Conservation (phyloP, 2,888 invertebrate species). For the Dryobota labecula region DNA sequence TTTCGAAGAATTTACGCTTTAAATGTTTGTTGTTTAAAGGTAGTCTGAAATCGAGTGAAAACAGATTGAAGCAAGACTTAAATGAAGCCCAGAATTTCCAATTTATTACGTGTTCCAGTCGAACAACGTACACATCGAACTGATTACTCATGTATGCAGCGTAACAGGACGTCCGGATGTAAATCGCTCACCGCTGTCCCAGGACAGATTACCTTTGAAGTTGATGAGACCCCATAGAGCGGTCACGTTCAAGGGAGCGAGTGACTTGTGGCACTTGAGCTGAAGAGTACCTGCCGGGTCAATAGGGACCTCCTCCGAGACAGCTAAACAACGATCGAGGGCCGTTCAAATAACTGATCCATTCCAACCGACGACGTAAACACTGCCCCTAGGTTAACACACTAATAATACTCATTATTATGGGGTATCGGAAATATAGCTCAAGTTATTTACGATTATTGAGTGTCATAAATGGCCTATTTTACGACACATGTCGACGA, state of each 20-base stretch:
- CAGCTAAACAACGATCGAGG: slow-evolving; percentile 58
- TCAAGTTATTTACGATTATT: slow-evolving; percentile 76
- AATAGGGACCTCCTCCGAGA: slow-evolving; percentile 54
- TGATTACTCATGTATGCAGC: slow-evolving; percentile 58
- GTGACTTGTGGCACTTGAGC: slow-evolving; percentile 63
- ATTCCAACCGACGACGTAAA: slow-evolving; percentile 31
- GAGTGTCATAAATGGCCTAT: slow-evolving; percentile 71
- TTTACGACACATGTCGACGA: slow-evolving; percentile 71
- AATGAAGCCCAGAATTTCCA: slow-evolving; percentile 33
- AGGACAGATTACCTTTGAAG: slow-evolving; percentile 64
- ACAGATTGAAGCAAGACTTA: slow-evolving; percentile 23
- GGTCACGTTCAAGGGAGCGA: slow-evolving; percentile 66
- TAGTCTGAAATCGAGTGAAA: slow-evolving; percentile 12
- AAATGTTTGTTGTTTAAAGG: slow-evolving; percentile 10
- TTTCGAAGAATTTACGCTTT: not conserved
- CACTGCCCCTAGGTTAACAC: slow-evolving; percentile 39
- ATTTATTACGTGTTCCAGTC: slow-evolving; percentile 54
- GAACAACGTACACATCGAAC: slow-evolving; percentile 48
- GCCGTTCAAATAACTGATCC: slow-evolving; percentile 62
- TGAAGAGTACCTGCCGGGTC: slow-evolving; percentile 57
- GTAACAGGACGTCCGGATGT: slow-evolving; percentile 48
- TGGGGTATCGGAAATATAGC: slow-evolving; percentile 66
- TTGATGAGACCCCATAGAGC: slow-evolving; percentile 64
- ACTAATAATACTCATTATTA: slow-evolving; percentile 66
- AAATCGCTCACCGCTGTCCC: slow-evolving; percentile 61